Evolutionary conservation across 2,113 vertebrate genomes (phyloP).

Genomic region (Bubalus kerabau): DNA sequence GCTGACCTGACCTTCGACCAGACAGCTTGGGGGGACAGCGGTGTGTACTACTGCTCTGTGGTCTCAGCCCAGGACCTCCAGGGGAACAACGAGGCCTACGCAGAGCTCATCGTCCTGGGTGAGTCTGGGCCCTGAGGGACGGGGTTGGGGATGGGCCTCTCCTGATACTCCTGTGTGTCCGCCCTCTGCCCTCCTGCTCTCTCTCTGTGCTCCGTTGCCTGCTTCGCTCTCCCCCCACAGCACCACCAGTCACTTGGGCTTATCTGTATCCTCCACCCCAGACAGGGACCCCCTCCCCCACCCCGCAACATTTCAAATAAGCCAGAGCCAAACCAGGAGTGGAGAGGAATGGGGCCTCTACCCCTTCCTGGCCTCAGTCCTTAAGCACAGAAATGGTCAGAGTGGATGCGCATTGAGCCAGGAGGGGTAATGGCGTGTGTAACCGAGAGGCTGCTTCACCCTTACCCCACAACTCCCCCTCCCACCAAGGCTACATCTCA

Average conservation of each 20-base stretch:
- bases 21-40: slow-evolving; percentile 92
- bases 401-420: neutral
- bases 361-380: neutral
- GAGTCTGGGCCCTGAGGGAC: slow-evolving; percentile 47
- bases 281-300: neutral
- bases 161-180: neutral
- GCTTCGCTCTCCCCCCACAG: neutral
- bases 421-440: neutral
- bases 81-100: slow-evolving; percentile 88
- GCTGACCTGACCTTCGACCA: slow-evolving; percentile 88
- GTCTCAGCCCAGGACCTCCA: slow-evolving; percentile 83
- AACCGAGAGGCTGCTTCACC: neutral
- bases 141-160: neutral
- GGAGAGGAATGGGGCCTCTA: neutral
- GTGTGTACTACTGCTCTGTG: slow-evolving; percentile 88
- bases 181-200: neutral
- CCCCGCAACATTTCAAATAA: neutral
- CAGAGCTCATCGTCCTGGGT: slow-evolving; percentile 91
- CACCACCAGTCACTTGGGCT: slow-evolving; percentile 62
- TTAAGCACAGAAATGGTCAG: neutral
- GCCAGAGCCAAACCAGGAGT: neutral
- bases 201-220: slow-evolving; percentile 30
- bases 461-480: too few species aligned
- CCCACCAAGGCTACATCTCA: neutral
- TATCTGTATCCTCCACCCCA: slow-evolving; percentile 15